Evolutionary conservation across 2,113 vertebrate genomes (phyloP).

Genomic region (Narcine bancroftii): DNA sequence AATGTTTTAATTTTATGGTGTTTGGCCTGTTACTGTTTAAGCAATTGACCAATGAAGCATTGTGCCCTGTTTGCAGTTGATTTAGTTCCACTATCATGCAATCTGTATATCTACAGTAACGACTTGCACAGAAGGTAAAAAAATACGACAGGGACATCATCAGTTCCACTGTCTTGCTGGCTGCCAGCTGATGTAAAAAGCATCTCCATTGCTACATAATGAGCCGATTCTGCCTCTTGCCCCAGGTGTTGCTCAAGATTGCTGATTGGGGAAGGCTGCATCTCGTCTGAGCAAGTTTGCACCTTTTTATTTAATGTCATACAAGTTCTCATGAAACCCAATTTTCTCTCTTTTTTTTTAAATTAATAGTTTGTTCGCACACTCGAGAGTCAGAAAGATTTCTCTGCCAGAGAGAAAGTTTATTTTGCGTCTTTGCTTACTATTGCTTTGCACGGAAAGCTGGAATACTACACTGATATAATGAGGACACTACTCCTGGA

Average conservation of each 20-base stretch:
- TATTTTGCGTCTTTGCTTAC: conserved; percentile 92
- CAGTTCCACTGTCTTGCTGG: neutral
- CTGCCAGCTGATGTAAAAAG: neutral
- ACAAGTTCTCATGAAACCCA: neutral
- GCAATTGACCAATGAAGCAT: neutral
- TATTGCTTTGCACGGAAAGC: conserved; percentile 87
- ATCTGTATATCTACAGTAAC: neutral
- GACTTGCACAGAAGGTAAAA: neutral
- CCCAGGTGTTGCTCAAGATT: neutral
- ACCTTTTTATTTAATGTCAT: neutral
- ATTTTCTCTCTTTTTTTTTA: conserved; percentile 40
- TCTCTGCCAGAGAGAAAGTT: conserved; percentile 79
- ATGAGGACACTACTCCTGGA: conserved; percentile 89
- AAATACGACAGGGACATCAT: neutral
- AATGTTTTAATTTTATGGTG: neutral
- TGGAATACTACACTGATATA: conserved; percentile 95
- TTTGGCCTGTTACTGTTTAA: neutral
- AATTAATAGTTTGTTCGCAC: conserved; percentile 95
- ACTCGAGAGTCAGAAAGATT: conserved; percentile 80
- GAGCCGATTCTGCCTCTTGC: neutral
- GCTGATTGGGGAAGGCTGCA: neutral
- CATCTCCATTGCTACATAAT: neutral
- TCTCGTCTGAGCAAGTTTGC: neutral
- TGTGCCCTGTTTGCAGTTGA: neutral
- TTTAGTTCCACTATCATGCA: neutral